Conservation (phyloP, 2,797 vertebrate genomes). For the Scleropages formosus region DNA sequence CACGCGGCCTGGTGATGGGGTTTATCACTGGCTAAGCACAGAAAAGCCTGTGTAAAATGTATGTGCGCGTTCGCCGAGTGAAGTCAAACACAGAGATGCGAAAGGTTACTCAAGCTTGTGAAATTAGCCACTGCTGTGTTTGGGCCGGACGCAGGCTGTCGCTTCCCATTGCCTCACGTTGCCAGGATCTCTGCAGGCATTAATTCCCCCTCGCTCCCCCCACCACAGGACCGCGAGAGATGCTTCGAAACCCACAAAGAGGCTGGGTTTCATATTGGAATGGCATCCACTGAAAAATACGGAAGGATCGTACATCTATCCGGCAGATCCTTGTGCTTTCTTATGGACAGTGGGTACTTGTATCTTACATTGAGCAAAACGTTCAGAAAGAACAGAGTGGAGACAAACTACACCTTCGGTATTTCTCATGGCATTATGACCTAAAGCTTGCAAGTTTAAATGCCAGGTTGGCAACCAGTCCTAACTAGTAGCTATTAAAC, state of each 20-base stretch:
- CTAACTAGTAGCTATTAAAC: too few relatives aligned
- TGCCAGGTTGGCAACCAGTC: too few relatives aligned
- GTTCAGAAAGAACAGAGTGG: too few relatives aligned
- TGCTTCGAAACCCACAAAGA: too few relatives aligned
- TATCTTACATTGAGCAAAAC: too few relatives aligned
- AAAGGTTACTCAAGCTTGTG: constrained; percentile 30
- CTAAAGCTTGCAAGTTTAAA: not conserved
- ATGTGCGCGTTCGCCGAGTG: not conserved
- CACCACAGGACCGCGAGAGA: not conserved
- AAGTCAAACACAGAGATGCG: constrained; percentile 22
- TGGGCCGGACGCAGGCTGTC: not conserved
- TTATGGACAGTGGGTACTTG: too few relatives aligned
- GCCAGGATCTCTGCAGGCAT: not conserved
- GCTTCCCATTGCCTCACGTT: not conserved
- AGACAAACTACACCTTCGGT: not conserved
- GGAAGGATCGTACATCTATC: too few relatives aligned
- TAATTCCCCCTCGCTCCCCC: not conserved
- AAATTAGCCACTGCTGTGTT: constrained; percentile 8
- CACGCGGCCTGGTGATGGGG: constrained; percentile 4
- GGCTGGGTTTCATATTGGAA: too few relatives aligned
- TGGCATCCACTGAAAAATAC: not conserved
- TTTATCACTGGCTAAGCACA: constrained; percentile 18
- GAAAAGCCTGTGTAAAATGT: constrained; percentile 26
- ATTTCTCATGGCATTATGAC: not conserved
- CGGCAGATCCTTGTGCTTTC: not conserved